Evolutionary conservation across 2,888 invertebrate genomes (phyloP).

Genomic region (Proisotoma minuta): DNA sequence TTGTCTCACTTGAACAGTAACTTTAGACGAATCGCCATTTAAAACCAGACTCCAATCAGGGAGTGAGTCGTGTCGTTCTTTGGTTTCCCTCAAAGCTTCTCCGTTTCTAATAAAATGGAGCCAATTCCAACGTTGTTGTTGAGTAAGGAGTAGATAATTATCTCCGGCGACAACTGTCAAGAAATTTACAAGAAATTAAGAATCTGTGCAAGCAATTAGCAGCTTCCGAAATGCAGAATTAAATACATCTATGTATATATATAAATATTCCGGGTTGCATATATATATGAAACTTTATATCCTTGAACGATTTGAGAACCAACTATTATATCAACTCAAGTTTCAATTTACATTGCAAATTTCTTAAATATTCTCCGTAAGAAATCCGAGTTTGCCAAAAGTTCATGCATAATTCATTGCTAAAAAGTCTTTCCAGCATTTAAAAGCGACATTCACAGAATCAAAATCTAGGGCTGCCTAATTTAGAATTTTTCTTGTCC

Average conservation of each 20-base stretch:
- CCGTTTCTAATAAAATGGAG: conserved; percentile 30
- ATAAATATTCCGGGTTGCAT: too few relatives aligned
- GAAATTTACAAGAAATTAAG: not conserved
- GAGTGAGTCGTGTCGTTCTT: conserved; percentile 29
- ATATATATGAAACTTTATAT: too few relatives aligned
- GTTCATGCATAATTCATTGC: conserved; percentile 7
- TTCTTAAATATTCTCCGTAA: not conserved
- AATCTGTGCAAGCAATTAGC: too few relatives aligned
- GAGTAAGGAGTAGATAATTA: conserved; percentile 31
- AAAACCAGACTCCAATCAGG: conserved; percentile 36
- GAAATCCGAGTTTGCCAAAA: conserved; percentile 2
- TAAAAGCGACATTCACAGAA: too few relatives aligned
- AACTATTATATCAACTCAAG: too few relatives aligned
- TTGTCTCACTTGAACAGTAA: conserved; percentile 30
- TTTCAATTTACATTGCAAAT: conserved; percentile 9
- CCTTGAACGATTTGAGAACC: not conserved
- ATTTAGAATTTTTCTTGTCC: too few relatives aligned
- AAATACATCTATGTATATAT: too few relatives aligned
- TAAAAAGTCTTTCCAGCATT: too few relatives aligned
- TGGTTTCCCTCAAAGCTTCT: conserved; percentile 20
- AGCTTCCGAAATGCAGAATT: not conserved
- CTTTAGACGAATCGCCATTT: conserved; percentile 20
- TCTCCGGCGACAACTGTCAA: conserved; percentile 33
- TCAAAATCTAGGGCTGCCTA: too few relatives aligned
- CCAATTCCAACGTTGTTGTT: conserved; percentile 38